A percentile compares a stretch with the other conserved stretches of the same genome.
Evolutionary conservation across 2,113 vertebrate genomes (phyloP).

Genomic region (Chloropsis cyanopogon): DNA sequence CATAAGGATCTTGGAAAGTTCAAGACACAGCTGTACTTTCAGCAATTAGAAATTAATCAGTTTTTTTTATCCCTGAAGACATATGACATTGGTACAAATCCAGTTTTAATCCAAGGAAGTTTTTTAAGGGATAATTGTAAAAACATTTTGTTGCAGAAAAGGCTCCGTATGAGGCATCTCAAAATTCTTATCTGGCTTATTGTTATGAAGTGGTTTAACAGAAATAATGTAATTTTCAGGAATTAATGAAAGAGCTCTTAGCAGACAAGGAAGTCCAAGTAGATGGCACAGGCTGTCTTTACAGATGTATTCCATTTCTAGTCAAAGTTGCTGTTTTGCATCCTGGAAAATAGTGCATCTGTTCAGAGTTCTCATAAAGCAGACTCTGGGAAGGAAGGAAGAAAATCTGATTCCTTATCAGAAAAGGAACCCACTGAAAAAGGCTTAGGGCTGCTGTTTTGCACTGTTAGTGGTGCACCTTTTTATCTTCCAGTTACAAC

Average conservation of each 20-base stretch:
- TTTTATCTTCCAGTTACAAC: background rate
- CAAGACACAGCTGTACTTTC: background rate
- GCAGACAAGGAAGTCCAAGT: background rate
- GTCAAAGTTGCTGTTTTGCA: background rate
- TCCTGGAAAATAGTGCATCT: background rate
- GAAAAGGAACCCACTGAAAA: background rate
- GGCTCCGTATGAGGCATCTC: background rate
- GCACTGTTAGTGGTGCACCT: background rate
- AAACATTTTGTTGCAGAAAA: background rate
- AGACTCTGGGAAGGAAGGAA: background rate
- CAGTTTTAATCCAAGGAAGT: background rate
- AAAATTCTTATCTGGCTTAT: background rate
- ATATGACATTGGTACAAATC: background rate
- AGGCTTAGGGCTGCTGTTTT: background rate
- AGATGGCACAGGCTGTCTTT: background rate
- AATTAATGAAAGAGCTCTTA: background rate
- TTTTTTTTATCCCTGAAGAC: background rate
- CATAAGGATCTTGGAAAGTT: background rate
- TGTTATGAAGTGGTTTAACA: background rate
- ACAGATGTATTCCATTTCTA: background rate
- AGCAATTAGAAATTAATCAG: background rate
- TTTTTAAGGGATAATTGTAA: background rate
- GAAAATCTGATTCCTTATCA: background rate
- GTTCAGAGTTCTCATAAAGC: background rate
- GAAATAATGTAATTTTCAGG: background rate